Base-by-base conservation (phyloP, 2,797 vertebrate genomes). In the Basileuterus tristriatus region DNA sequence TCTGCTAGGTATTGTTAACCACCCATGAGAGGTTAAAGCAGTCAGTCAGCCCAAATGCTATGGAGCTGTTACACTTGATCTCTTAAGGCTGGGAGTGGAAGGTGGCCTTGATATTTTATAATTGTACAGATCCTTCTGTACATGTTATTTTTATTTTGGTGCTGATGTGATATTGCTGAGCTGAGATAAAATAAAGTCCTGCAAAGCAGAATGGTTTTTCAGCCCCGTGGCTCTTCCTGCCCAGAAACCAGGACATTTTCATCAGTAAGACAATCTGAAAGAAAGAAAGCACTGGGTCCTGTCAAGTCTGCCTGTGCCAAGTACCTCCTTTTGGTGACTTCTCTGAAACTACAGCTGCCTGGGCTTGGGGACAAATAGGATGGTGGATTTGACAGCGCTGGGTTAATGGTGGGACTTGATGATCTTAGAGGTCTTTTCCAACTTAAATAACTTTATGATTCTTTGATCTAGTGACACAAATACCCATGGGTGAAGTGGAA, bases 11-110 rank as follows among this genome's bases (percentile, higher is more conserved):
- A 46, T 44, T 17, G 26, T 43, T 83, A 86, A 81, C 46, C 30
- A 76, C 24, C 27, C 50, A 20, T 2, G 37, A 82, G 41, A 81
- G 30, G 82, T 72, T 87, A 75, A 92, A 87, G 80, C 26, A 86
- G 56, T 27, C 24, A 88, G 52, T 32, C 79, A 85, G 58, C 27
- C 44, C 30, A 56, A 87, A 64, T 0, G 4, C 30, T 36, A 34
- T 0, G 0, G n/a, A 65, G 24, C 21, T 93, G 63, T 62, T 34
- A 22, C 34, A 37, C 34, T 43, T 34, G 12, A 56, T 34, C 32
- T 71, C 44, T 64, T 59, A 69, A 72, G 69, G 55, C n/a, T 56
- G 49, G 14, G 17, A 84, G 29, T 18, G 34, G 65, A 88, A 50
- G 14, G 22, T 34, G 4, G 24, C 30, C 67, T 24, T 70, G 52